Percentiles rank a stretch among this genome's conserved stretches.
phyloP scores from a whole-genome alignment of 2,113 vertebrate species.

The Menura novaehollandiae region DNA sequence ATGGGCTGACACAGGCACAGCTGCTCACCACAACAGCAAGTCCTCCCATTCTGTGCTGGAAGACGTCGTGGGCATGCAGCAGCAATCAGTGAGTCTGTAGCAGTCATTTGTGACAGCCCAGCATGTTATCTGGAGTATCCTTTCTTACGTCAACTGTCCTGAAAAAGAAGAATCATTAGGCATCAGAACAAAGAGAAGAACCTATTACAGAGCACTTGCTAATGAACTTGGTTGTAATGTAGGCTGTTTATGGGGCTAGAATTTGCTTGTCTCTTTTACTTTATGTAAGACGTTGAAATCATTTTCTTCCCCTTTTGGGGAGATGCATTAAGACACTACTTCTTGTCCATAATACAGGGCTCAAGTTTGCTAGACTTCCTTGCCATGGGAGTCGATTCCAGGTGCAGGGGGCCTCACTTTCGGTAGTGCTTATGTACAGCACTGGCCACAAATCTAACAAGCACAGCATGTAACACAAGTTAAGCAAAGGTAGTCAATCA shows the following conservation, averaged over 20 bases:
- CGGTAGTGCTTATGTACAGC: neutral
- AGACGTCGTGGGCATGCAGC: rapidly evolving
- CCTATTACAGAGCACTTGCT: neutral
- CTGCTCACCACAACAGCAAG: neutral
- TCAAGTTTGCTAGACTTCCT: neutral
- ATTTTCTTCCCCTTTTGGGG: neutral
- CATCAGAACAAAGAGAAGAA: neutral
- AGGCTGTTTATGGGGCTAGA: neutral
- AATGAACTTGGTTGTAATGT: neutral
- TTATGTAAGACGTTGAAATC: neutral
- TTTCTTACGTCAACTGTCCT: neutral
- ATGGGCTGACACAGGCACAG: rapidly evolving
- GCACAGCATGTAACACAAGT: neutral
- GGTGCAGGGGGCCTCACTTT: neutral
- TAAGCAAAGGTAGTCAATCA: neutral
- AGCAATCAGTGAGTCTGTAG: neutral
- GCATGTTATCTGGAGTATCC: neutral
- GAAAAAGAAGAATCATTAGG: neutral
- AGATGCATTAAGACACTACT: neutral
- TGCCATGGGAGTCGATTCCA: neutral
- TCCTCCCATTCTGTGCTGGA: neutral
- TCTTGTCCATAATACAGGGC: neutral
- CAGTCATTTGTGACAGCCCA: neutral
- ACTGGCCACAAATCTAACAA: neutral
- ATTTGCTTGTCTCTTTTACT: neutral